A percentile compares a stretch with the other conserved stretches of the same genome.
These are phyloP conservation scores for Slavum lentiscoides DNA, from an alignment of 2,888 invertebrate species.

Conservation along the genomic window DNA sequence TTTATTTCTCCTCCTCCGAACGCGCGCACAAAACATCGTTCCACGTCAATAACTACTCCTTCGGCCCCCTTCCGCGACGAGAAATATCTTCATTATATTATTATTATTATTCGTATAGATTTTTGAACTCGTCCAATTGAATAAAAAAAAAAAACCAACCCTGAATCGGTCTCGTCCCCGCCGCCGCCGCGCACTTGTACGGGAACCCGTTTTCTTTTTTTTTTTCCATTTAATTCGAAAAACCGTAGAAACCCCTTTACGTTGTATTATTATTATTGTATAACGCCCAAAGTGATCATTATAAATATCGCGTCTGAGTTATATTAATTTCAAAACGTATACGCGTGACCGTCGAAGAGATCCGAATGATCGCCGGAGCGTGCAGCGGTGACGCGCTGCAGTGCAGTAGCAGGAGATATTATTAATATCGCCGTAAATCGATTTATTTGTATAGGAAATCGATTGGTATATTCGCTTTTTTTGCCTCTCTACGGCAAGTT, in stretches of 20 bases:
- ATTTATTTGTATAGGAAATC: not conserved
- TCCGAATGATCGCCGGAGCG: not conserved
- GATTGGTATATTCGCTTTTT: too few relatives aligned
- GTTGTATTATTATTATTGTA: too few relatives aligned
- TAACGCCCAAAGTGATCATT: conserved; percentile 25
- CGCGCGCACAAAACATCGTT: conserved; percentile 42
- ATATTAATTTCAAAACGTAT: conserved; percentile 27
- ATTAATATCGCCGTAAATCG: conserved; percentile 1
- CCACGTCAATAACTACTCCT: conserved; percentile 48
- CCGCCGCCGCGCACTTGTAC: too few relatives aligned
- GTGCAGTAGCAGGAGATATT: not conserved
- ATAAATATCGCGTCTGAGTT: not conserved
- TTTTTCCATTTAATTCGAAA: conserved; percentile 22
- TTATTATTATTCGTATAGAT: conserved; percentile 45
- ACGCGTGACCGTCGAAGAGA: not conserved
- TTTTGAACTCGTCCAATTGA: conserved; percentile 51
- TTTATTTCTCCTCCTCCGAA: not conserved
- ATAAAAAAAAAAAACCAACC: conserved; percentile 1
- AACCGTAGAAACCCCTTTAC: conserved; percentile 17
- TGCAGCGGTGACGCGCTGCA: not conserved
- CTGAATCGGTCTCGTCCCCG: conserved; percentile 10
- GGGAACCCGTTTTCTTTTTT: not conserved
- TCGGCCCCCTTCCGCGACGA: conserved; percentile 7
- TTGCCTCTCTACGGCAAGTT: too few relatives aligned
- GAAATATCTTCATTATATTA: conserved; percentile 47